phyloP scores from a whole-genome alignment of 2,113 vertebrate genomes.

The Alces alces region DNA sequence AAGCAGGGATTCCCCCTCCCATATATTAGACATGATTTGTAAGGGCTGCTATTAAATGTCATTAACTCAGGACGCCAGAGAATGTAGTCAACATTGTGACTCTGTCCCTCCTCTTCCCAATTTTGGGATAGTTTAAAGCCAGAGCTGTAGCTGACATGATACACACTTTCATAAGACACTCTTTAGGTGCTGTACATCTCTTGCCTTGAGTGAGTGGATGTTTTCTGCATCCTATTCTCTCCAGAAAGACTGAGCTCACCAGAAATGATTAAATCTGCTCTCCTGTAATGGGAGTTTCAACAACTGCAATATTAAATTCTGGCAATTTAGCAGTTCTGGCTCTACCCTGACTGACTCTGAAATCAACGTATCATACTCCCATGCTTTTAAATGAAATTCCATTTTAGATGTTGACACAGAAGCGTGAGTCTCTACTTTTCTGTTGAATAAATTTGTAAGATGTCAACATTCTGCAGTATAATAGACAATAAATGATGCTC shows the following conservation, averaged over 20 bases:
- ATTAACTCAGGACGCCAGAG: not conserved
- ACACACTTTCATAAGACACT: not conserved
- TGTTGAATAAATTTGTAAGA: not conserved
- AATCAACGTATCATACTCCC: not conserved
- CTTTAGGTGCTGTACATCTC: not conserved
- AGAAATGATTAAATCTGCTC: conserved; percentile 60
- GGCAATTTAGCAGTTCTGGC: not conserved
- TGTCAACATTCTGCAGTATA: not conserved
- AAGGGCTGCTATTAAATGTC: not conserved
- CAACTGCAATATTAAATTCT: conserved; percentile 43
- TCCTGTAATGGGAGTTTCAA: not conserved
- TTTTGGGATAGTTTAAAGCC: not conserved
- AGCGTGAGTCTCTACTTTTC: not conserved
- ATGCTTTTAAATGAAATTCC: conserved; percentile 24
- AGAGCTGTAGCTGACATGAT: not conserved
- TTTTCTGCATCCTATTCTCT: conserved; percentile 21
- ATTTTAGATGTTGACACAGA: conserved; percentile 1
- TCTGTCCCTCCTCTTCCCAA: not conserved
- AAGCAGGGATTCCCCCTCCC: no score
- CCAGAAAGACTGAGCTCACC: not conserved
- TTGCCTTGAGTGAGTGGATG: not conserved
- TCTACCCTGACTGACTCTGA: not conserved
- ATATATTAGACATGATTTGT: rapidly evolving
- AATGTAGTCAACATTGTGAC: not conserved
- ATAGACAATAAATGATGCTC: not conserved